Evolutionary conservation across 2,113 vertebrate species (phyloP).

Genomic region (Penelope pileata): DNA sequence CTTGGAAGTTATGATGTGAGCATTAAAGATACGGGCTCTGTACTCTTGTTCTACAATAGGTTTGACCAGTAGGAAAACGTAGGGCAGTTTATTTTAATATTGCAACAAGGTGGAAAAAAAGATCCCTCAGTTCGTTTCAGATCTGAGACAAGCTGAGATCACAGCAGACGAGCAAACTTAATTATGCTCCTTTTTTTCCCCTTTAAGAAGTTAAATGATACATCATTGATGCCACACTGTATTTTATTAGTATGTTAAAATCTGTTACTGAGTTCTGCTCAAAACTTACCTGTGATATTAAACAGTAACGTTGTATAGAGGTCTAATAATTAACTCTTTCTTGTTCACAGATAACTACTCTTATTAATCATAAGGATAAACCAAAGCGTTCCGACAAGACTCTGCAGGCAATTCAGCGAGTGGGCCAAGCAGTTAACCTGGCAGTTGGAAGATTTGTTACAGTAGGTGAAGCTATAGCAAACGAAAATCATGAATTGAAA

Average conservation of each 20-base stretch:
- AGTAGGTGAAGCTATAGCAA: conserved; percentile 95
- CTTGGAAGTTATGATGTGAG: not conserved
- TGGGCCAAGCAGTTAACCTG: conserved; percentile 92
- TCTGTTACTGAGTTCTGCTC: not conserved
- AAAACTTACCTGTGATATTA: not conserved
- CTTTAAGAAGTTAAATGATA: not conserved
- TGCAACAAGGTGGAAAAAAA: not conserved
- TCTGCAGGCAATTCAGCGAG: conserved; percentile 90
- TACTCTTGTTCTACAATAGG: not conserved
- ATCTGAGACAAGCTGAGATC: not conserved
- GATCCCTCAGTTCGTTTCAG: not conserved
- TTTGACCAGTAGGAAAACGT: not conserved
- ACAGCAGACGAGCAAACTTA: not conserved
- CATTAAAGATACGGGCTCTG: not conserved
- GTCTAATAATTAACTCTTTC: conserved; percentile 40
- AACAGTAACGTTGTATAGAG: not conserved
- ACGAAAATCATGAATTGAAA: conserved; percentile 93
- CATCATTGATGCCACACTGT: not conserved
- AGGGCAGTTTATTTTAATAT: not conserved
- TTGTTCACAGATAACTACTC: conserved; percentile 91
- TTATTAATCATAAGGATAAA: conserved; percentile 98
- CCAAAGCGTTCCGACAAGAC: conserved; percentile 96
- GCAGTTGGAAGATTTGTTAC: conserved; percentile 95
- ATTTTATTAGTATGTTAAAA: not conserved
- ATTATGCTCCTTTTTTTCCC: not conserved